phyloP scores from a whole-genome alignment of 2,113 vertebrate genomes.

The Prolemur simus region DNA sequence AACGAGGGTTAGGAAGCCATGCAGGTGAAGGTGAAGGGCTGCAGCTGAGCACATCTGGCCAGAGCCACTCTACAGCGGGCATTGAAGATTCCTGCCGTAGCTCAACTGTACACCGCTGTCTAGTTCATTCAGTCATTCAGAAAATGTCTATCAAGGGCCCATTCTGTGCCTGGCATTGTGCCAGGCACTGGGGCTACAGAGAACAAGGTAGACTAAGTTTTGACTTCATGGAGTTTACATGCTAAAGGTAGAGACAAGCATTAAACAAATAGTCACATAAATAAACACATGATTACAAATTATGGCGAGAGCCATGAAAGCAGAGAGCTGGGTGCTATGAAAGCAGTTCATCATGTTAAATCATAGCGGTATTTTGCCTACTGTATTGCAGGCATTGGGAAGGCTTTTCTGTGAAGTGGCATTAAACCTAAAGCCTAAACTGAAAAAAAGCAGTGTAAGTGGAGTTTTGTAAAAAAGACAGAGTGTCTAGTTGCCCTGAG shows the following conservation, averaged over 20 bases:
- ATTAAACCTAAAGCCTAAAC: neutral
- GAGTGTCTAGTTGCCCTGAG: neutral
- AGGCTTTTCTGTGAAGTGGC: neutral
- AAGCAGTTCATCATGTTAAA: too few relatives aligned
- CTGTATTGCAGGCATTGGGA: neutral
- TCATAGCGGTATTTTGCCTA: too few relatives aligned
- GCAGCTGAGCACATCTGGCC: neutral
- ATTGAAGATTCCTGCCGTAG: neutral
- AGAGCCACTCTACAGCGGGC: neutral
- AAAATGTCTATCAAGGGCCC: neutral
- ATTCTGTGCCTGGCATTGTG: neutral
- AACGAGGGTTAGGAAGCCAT: neutral
- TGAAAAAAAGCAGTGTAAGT: neutral
- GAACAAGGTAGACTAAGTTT: neutral
- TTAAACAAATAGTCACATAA: neutral
- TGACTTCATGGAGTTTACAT: neutral
- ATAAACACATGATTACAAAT: too few relatives aligned
- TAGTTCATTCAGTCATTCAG: neutral
- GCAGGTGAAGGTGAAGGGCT: neutral
- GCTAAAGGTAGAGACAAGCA: neutral
- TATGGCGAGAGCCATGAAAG: neutral
- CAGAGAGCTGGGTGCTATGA: neutral
- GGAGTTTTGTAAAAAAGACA: neutral
- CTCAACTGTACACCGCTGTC: neutral
- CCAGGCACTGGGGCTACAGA: neutral